Base-by-base conservation (phyloP, 2,888 invertebrate genomes). In the Orthosia cruda region DNA sequence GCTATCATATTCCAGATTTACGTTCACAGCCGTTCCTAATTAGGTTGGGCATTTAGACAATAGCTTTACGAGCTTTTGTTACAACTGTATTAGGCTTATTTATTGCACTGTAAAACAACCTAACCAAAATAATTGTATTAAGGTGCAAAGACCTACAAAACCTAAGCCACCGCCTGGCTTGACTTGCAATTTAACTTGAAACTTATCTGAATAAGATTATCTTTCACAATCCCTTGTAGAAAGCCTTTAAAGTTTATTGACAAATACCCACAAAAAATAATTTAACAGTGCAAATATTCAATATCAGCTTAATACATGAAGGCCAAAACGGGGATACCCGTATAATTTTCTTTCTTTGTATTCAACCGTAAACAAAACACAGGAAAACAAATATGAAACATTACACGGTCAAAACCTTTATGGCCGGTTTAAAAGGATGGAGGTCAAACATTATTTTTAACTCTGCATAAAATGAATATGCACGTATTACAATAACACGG, bases 61-160 rank as follows among this genome's bases (percentile, higher is more conserved):
- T 58, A 74, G 69, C 68, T 84, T 84, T 69, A 81, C 68, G 82
- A 85, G 76, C 76, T 83, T 86, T 87, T 85, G 80, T 88, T 84
- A 79, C 63, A 74, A 63, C 83, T 81, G 68, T 78, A 84, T 72
- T 79, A 77, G 76, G 80, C 18, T 63, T 55, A 58, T 78, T 80
- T 65, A 70, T 63, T 70, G 58, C 50, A 45, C 54, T 50, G 64
- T 63, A 55, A 78, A 71, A 77, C 66, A 70, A 67, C 45, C 20
- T 45, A 20, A 61, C 68, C 40, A 73, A 72, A 84, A 78, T 78
- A 61, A 55, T 65, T 61, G 50, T 57, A 66, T 40, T 49, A 67
- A 50, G 55, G 50, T 26, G 49, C 26, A 84, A 54, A 55, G 49
- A 72, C 57, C 49, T 57, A 12, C 47, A 79, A 69, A 65, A 59